phyloP scores from a whole-genome alignment of 2,888 invertebrate genomes.

The Agriopis marginaria region DNA sequence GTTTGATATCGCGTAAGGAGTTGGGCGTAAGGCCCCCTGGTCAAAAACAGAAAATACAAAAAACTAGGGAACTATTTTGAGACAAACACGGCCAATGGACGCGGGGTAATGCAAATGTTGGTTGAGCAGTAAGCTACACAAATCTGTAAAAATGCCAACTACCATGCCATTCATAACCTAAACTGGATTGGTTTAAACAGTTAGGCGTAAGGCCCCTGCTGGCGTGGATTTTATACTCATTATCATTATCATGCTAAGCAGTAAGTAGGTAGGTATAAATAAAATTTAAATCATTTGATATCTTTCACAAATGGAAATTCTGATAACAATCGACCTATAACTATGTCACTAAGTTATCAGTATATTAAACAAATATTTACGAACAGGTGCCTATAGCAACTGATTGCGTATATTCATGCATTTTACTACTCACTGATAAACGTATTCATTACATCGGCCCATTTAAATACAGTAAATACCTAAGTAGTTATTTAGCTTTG shows the following conservation, averaged over 20 bases:
- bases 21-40: too few species aligned
- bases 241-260: background rate
- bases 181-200: too few species aligned
- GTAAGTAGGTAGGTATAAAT: background rate
- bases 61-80: too few species aligned
- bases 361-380: conserved; percentile 1
- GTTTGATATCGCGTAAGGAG: too few species aligned
- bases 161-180: too few species aligned
- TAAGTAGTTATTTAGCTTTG: background rate
- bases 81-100: too few species aligned
- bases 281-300: conserved; percentile 14
- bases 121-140: too few species aligned
- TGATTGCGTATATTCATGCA: conserved; percentile 12
- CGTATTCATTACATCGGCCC: conserved; percentile 8
- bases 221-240: background rate
- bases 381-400: conserved; percentile 21
- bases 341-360: background rate
- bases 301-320: conserved; percentile 9
- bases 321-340: conserved; percentile 1
- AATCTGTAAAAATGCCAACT: too few species aligned
- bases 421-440: conserved; percentile 2
- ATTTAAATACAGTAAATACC: conserved; percentile 1
- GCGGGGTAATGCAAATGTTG: too few species aligned
- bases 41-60: too few species aligned
- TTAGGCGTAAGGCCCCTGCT: too few species aligned